phyloP scores from a whole-genome alignment of 2,113 vertebrate species.

The Protobothrops flavoviridis region DNA sequence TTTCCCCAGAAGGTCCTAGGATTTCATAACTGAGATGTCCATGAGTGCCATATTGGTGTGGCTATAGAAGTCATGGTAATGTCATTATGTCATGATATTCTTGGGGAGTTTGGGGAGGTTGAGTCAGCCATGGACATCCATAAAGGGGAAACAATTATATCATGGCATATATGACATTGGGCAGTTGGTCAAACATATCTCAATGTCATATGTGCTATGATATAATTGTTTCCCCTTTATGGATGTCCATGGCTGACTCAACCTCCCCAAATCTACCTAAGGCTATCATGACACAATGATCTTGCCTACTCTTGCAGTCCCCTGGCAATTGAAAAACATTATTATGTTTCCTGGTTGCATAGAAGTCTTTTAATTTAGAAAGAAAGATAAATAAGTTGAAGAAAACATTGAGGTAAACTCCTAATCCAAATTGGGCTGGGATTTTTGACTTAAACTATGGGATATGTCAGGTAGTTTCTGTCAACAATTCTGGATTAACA shows the following conservation, averaged over 20 bases:
- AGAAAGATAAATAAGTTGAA: too few relatives aligned
- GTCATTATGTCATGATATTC: background rate
- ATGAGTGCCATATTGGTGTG: background rate
- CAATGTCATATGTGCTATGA: background rate
- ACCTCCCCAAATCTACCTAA: background rate
- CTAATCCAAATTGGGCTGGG: background rate
- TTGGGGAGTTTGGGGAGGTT: background rate
- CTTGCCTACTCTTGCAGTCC: background rate
- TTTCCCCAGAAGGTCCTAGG: background rate
- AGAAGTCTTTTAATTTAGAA: too few relatives aligned
- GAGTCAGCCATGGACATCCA: background rate
- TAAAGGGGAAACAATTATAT: background rate
- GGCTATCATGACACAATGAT: background rate
- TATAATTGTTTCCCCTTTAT: background rate
- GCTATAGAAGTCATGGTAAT: background rate
- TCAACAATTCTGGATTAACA: too few relatives aligned
- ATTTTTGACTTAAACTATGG: too few relatives aligned
- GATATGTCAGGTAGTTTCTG: too few relatives aligned
- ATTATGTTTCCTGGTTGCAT: too few relatives aligned
- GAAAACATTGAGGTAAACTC: too few relatives aligned
- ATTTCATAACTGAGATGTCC: background rate
- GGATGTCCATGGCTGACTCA: background rate
- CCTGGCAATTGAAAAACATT: background rate
- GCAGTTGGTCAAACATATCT: too few relatives aligned
- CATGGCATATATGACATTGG: background rate